Evolutionary conservation across 2,797 vertebrate species (phyloP).

Genomic region (Nannoperca australis): DNA sequence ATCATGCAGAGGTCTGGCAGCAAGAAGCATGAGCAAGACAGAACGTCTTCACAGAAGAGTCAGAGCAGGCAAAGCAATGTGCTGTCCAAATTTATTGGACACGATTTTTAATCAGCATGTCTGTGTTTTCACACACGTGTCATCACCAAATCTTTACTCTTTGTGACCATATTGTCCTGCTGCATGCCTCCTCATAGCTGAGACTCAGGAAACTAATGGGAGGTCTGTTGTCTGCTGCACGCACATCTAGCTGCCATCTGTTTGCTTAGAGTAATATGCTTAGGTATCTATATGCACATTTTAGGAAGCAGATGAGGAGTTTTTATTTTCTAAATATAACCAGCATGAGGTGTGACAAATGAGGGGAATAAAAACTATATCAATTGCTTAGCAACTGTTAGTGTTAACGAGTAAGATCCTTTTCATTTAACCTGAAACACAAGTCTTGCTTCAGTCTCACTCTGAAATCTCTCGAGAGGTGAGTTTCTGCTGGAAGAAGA

Average conservation of each 20-base stretch:
- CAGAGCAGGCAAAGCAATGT: slow-evolving; percentile 3
- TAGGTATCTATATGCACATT: slow-evolving; percentile 22
- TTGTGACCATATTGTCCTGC: not conserved
- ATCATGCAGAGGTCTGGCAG: slow-evolving; percentile 12
- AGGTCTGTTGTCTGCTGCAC: slow-evolving; percentile 3
- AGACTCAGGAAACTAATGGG: slow-evolving; percentile 9
- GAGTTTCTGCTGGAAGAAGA: too few species aligned
- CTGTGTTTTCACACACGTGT: not conserved
- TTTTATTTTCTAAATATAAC: slow-evolving; percentile 32
- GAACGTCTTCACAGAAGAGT: not conserved
- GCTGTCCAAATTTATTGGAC: not conserved
- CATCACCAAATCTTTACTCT: not conserved
- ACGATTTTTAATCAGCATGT: not conserved
- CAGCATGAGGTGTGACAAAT: slow-evolving; percentile 8
- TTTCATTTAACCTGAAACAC: too few species aligned
- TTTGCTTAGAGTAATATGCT: slow-evolving; percentile 21
- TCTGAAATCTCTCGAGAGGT: too few species aligned
- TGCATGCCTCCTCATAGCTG: slow-evolving; percentile 1
- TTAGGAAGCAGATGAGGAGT: not conserved
- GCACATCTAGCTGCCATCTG: slow-evolving; percentile 19
- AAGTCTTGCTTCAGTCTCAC: too few species aligned
- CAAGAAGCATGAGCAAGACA: not conserved
- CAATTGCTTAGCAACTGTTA: not conserved
- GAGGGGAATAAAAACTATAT: slow-evolving; percentile 3
- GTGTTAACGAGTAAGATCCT: too few species aligned